Percentiles rank a stretch among this genome's conserved stretches.
Evolutionary conservation across 2,113 vertebrate species (phyloP).

Genomic region (Passer montanus): DNA sequence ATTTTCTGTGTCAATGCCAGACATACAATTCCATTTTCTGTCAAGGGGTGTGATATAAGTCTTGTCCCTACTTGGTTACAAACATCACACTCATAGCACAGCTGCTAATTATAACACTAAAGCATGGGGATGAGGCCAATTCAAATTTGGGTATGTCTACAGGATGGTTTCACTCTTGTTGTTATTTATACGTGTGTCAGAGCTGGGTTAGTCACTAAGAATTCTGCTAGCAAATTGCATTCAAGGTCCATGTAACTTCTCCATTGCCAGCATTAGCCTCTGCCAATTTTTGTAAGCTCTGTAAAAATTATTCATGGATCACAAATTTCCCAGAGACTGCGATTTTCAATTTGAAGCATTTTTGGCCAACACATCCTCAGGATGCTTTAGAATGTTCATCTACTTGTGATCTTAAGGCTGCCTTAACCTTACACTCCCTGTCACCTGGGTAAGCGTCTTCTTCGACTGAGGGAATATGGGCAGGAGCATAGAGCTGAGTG

Average conservation of each 20-base stretch:
- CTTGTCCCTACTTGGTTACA: neutral
- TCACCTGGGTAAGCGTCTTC: neutral
- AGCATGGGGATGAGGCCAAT: neutral
- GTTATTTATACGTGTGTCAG: neutral
- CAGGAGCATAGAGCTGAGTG: neutral
- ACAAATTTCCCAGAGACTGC: neutral
- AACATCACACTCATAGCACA: neutral
- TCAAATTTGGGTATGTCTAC: neutral
- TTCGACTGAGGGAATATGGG: accelerated
- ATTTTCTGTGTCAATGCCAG: neutral
- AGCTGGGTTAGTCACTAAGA: neutral
- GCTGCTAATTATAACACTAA: neutral
- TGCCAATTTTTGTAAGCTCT: neutral
- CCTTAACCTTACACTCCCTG: neutral
- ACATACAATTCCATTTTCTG: neutral
- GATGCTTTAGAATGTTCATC: neutral
- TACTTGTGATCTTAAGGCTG: neutral
- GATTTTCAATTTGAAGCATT: neutral
- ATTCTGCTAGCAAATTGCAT: neutral
- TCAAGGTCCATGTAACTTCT: neutral
- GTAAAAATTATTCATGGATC: neutral
- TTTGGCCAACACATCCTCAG: neutral
- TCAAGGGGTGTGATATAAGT: neutral
- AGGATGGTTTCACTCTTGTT: neutral
- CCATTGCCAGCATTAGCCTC: neutral